These are phyloP conservation scores for Lepeophtheirus nordmannii DNA, from an alignment of 2,888 invertebrate species.

Conservation along the genomic window DNA sequence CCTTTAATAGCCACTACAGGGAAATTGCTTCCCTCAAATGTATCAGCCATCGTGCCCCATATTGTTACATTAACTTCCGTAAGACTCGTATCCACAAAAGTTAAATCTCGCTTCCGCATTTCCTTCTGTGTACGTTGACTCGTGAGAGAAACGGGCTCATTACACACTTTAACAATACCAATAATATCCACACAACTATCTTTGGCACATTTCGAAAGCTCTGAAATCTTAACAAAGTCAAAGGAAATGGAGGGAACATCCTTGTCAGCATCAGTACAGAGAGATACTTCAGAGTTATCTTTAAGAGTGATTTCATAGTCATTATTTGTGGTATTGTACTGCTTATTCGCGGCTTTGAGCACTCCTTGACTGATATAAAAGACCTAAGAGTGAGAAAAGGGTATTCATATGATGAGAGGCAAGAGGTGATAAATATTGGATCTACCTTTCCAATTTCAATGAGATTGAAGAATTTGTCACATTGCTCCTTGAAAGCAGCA, in stretches of 20 bases:
- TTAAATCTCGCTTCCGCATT: slow-evolving; percentile 71
- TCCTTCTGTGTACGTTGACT: slow-evolving; percentile 61
- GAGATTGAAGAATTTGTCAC: slow-evolving; percentile 73
- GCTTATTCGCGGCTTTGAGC: slow-evolving; percentile 86
- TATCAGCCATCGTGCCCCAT: slow-evolving; percentile 78
- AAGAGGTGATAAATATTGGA: too few species aligned
- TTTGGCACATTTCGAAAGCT: slow-evolving; percentile 30
- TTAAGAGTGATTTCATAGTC: slow-evolving; percentile 90
- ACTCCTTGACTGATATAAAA: slow-evolving; percentile 70
- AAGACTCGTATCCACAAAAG: slow-evolving; percentile 66
- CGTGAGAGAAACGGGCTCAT: slow-evolving; percentile 55
- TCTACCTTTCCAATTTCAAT: slow-evolving; percentile 39
- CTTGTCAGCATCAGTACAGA: slow-evolving; percentile 29
- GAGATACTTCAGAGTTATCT: slow-evolving; percentile 5
- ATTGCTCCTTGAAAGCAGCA: slow-evolving; percentile 71
- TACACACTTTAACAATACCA: slow-evolving; percentile 60
- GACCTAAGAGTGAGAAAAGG: slow-evolving; percentile 39
- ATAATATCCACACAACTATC: slow-evolving; percentile 53
- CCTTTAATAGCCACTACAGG: slow-evolving; percentile 76
- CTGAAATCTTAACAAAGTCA: slow-evolving; percentile 34
- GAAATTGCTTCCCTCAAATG: slow-evolving; percentile 55
- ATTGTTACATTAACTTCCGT: slow-evolving; percentile 63
- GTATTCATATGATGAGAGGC: neutral
- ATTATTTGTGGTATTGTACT: slow-evolving; percentile 63
- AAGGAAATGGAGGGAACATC: slow-evolving; percentile 34